These are phyloP conservation scores for Cantharis rustica DNA, from an alignment of 2,888 invertebrate genomes.

Conservation along the genomic window DNA sequence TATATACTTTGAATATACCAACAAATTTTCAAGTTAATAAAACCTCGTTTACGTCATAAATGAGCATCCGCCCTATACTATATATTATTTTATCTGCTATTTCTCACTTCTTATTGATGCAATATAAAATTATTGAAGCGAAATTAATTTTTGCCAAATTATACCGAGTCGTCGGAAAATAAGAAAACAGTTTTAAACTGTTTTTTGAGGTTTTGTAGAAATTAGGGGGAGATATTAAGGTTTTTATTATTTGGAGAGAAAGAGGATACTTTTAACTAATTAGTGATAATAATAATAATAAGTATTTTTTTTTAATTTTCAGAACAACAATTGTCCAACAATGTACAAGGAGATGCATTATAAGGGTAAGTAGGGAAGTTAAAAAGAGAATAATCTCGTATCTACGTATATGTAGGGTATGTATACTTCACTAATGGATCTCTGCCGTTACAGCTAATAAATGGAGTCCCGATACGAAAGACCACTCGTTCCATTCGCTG, in stretches of 20 bases:
- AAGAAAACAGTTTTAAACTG: too few relatives aligned
- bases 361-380: slow-evolving; percentile 64
- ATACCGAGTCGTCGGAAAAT: too few relatives aligned
- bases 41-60: background rate
- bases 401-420: slow-evolving; percentile 16
- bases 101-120: background rate
- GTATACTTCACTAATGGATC: slow-evolving; percentile 48
- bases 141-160: background rate
- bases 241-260: background rate
- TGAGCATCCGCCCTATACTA: background rate
- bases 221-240: too few relatives aligned
- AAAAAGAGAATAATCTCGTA: background rate
- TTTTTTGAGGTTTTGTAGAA: too few relatives aligned
- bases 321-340: slow-evolving; percentile 79
- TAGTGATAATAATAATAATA: background rate
- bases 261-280: background rate
- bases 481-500: slow-evolving; percentile 48
- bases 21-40: background rate
- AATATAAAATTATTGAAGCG: background rate
- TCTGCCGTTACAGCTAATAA: slow-evolving; percentile 55
- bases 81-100: background rate
- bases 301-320: slow-evolving; percentile 45
- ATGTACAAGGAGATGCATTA: slow-evolving; percentile 91
- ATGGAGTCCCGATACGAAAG: slow-evolving; percentile 54
- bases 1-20: background rate